Conservation (phyloP, 2,113 vertebrate species). For the Lamprotornis superbus region DNA sequence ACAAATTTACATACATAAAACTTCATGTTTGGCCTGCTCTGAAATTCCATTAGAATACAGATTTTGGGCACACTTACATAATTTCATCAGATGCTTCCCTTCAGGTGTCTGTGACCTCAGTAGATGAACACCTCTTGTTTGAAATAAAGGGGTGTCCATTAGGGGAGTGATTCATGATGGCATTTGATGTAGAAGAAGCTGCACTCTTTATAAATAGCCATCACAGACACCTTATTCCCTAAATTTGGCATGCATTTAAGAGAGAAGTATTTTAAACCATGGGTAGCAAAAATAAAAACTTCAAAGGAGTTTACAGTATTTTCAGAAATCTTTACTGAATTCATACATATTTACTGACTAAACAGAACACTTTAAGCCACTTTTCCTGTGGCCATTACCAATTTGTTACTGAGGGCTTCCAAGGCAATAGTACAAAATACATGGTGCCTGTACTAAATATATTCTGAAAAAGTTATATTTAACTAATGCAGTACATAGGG, state of each 20-base stretch:
- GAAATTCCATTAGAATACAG: neutral
- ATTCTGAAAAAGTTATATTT: neutral
- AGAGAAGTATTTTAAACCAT: neutral
- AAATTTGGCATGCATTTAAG: neutral
- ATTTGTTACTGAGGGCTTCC: neutral
- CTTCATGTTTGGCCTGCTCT: neutral
- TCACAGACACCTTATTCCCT: neutral
- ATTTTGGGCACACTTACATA: neutral
- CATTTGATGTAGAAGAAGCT: neutral
- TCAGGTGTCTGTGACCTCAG: neutral
- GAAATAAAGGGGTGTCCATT: neutral
- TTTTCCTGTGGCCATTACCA: neutral
- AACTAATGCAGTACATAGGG: neutral
- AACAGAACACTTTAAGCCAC: constrained; percentile 2
- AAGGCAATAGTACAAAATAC: constrained; percentile 9
- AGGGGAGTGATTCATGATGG: neutral
- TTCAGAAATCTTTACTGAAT: neutral
- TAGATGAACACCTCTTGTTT: neutral
- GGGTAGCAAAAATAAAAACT: neutral
- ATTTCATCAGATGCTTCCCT: neutral
- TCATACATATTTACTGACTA: constrained; percentile 18
- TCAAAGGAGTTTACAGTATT: neutral
- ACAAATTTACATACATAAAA: neutral
- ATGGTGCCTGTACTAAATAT: neutral
- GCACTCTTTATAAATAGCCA: neutral